Evolutionary conservation across 2,113 vertebrate species (phyloP).

Genomic region (Osmerus eperlanus): DNA sequence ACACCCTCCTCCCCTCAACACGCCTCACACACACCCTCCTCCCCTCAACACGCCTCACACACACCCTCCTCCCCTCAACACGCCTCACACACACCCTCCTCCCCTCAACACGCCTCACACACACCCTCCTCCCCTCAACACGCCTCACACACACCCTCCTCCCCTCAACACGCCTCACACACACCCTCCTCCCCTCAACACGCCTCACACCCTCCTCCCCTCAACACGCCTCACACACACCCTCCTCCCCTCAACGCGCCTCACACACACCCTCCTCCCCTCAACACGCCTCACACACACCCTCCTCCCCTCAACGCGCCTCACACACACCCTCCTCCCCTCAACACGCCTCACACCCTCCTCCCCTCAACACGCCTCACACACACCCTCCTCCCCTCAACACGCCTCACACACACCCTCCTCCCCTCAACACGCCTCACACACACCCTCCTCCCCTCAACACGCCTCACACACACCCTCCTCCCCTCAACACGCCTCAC

Average conservation of each 20-base stretch:
- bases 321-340: no score
- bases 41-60: not conserved
- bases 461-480: not conserved
- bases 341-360: no score
- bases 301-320: not conserved
- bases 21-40: not conserved
- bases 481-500: not conserved
- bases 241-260: no score
- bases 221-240: no score
- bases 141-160: not conserved
- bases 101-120: no score
- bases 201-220: no score
- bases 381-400: not conserved
- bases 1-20: no score
- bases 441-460: no score
- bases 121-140: no score
- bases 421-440: not conserved
- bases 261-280: not conserved
- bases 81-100: no score
- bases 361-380: not conserved
- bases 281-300: not conserved
- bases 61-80: not conserved
- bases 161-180: not conserved
- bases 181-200: not conserved
- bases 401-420: not conserved